Evolutionary conservation across 2,888 invertebrate species (phyloP).

Genomic region (Rotaria magnacalcarata): DNA sequence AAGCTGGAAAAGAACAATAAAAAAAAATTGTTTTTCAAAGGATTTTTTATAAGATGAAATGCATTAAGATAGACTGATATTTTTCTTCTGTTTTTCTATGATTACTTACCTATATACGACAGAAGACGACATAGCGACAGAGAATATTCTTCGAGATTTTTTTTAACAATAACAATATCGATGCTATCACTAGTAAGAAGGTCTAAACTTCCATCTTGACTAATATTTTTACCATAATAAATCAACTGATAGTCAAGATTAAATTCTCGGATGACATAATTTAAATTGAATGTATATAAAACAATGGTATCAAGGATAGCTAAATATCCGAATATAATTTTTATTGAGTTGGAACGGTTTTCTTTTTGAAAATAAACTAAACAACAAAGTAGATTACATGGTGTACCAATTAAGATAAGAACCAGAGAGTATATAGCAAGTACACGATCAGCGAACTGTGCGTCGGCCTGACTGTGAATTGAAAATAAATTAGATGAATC

Average conservation of each 20-base stretch:
- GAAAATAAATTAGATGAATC: neutral
- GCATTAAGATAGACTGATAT: no score
- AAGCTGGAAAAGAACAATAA: neutral
- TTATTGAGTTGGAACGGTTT: constrained; percentile 36
- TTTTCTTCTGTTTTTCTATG: no score
- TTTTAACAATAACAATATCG: neutral
- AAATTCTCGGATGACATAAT: neutral
- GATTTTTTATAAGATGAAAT: no score
- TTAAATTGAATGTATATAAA: constrained; percentile 45
- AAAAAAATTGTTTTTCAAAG: no score
- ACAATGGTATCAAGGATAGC: constrained; percentile 38
- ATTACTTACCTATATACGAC: neutral
- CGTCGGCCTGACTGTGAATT: neutral
- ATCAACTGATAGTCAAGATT: neutral
- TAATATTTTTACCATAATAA: neutral
- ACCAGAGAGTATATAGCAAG: neutral
- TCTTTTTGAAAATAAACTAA: constrained; percentile 34
- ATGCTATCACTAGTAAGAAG: neutral
- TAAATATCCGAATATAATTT: constrained; percentile 37
- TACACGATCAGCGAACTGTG: neutral
- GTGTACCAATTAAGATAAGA: constrained; percentile 15
- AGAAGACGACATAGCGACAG: neutral
- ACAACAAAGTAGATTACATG: constrained; percentile 40
- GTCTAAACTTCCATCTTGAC: no score
- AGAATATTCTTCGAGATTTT: constrained; percentile 27